Conservation (phyloP, 2,113 vertebrate species). For the Siphamia tubifer region DNA sequence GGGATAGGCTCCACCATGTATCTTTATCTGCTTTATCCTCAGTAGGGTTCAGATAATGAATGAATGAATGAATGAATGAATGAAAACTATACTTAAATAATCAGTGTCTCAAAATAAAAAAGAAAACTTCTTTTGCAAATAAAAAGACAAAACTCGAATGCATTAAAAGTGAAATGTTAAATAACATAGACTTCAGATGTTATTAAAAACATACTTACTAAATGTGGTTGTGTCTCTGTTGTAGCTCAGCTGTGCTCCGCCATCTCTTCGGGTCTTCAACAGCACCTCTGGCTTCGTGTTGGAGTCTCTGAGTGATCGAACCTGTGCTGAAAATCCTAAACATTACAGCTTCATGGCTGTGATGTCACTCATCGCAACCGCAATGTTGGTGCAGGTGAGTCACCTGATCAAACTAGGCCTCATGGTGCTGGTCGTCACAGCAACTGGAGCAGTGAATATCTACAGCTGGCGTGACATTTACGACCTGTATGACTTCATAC, state of each 20-base stretch:
- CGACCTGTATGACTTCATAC: conserved; percentile 84
- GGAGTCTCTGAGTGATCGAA: conserved; percentile 50
- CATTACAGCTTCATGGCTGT: conserved; percentile 91
- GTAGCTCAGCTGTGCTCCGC: conserved; percentile 89
- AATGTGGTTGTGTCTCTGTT: neutral
- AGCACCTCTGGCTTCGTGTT: conserved; percentile 53
- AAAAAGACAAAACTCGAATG: too few relatives aligned
- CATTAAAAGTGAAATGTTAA: too few relatives aligned
- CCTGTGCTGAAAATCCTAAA: conserved; percentile 87
- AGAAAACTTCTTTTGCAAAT: too few relatives aligned
- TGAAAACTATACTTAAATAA: too few relatives aligned
- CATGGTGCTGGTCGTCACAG: conserved; percentile 87
- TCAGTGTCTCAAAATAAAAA: too few relatives aligned
- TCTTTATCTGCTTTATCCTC: too few relatives aligned
- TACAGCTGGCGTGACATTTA: conserved; percentile 89
- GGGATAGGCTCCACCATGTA: too few relatives aligned
- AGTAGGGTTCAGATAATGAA: too few relatives aligned
- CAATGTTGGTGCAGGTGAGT: conserved; percentile 95
- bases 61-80: too few relatives aligned
- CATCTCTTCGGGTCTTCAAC: conserved; percentile 67
- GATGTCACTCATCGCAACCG: conserved; percentile 87
- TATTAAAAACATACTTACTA: neutral
- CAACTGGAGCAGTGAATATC: conserved; percentile 85
- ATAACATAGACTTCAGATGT: too few relatives aligned
- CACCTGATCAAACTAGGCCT: conserved; percentile 94